Evolutionary conservation across 92 coral and sea anemone genomes (phyloP), one percentile per base, ranked within the genome.

Genomic region (Umimayanthus kanabou): DNA sequence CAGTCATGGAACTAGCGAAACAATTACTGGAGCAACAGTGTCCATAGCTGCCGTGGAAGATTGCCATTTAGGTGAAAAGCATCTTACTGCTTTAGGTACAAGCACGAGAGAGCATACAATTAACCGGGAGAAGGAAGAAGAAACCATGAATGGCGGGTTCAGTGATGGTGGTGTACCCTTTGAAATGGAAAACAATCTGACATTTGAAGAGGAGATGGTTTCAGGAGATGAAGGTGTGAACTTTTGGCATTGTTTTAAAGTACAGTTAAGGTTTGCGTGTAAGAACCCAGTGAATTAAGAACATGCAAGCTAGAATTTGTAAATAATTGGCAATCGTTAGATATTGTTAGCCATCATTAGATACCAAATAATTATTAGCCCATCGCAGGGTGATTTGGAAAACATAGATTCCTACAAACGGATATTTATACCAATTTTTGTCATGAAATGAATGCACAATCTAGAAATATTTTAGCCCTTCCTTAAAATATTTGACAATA

Each of bases 181-280:
- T 28, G 67, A 79, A 1, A 13, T 50, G 42, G 69, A 79, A 22
- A 79, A 55, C 39, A 18, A 37, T 39, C 4, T 61, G 13, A 25
- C 47, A 79, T 79, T 13, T 61, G 85, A 80, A 30, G 85, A 80
- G 28, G 85, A 80, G 29, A 29, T 61, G 23, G 47, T 43, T 29
- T 80, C 33, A 29, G 85, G 20, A 80, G n/a, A 14, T 80, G 85
- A 37, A 80, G 85, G 73, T 80, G 30, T 26, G 45, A 30, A 37
- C 50, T 16, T 80, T 30, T 30, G 15, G 57, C 23, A 37, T 29
- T 80, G 22, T 7, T 49, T n/a, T 11, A 1, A 53, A 53, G 50
- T 47, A 47, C 50, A 47, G 50, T 47, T 7, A 47, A 47, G 1
- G 50, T 6, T 11, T 47, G 50, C 50, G 50, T 47, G 49, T 45